Evolutionary conservation across 2,113 vertebrate species (phyloP), one percentile per base, ranked within the genome.

Genomic region (Phodopus roborovskii): DNA sequence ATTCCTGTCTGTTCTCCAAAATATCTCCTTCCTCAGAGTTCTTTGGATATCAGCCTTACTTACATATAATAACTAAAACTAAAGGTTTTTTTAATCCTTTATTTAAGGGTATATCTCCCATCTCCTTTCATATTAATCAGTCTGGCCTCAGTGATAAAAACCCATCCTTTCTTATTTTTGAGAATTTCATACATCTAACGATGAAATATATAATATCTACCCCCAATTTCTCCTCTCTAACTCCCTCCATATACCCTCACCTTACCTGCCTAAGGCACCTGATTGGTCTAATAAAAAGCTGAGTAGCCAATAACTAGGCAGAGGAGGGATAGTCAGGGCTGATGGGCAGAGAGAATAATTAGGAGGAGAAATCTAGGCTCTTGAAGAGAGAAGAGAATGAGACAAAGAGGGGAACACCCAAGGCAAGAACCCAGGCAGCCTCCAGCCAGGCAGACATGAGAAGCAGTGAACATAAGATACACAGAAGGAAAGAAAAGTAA

Each of bases 1-100:
- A 93, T 92, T 96, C 92, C 60, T 96, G 58, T 87, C 66, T 95
- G 6, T 97, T 96, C 86, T 96, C 88, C 94, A 91, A 97, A 97
- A 92, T 92, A 50, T 95, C 62, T 92, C 33, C 73, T 95, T 56
- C 50, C n/a, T 94, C 70, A 88, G 81, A 92, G 60, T 73, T 96
- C 68, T 89, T 83, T 86, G 77, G 77, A 86, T 26, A 24, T 42
- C 12, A 86, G n/a, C 36, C n/a, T 79, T 92, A 64, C n/a, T 96
- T 58, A 28, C 75, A 5, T 53, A 15, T 42, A 88, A 60, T 96
- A 78, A 88, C 90, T 24, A 68, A 96, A 82, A 87, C 68, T 60
- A 92, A 88, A 90, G 68, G 20, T 30, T 82, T 85, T 85, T 91
- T 79, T 94, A 93, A 60, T 82, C 74, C 3, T 71, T 89, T 95